Conservation (phyloP, 2,113 vertebrate species). For the Centropus bengalensis region DNA sequence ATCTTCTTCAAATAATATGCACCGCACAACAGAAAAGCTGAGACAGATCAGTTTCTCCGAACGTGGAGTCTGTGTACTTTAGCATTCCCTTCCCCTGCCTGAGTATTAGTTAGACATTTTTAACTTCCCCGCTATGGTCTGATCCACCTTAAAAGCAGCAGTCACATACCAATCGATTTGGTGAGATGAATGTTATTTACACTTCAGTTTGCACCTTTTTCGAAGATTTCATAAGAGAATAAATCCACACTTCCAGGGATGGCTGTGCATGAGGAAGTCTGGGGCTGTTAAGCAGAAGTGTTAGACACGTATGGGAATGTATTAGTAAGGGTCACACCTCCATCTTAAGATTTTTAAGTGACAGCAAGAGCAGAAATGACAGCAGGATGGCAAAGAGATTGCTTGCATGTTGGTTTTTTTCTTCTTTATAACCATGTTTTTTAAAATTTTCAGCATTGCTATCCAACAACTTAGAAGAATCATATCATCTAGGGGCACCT, state of each 20-base stretch:
- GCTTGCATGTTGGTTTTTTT: constrained; percentile 32
- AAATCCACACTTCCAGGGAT: constrained; percentile 80
- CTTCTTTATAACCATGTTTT: neutral
- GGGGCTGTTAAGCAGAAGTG: constrained; percentile 77
- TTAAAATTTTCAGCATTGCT: neutral
- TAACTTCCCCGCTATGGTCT: constrained; percentile 11
- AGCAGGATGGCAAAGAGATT: constrained; percentile 49
- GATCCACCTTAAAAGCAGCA: constrained; percentile 70
- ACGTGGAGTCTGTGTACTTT: neutral
- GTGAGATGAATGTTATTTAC: constrained; percentile 84
- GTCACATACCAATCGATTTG: constrained; percentile 62
- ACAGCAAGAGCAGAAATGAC: constrained; percentile 56
- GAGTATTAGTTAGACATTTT: constrained; percentile 6
- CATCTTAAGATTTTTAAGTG: constrained; percentile 72
- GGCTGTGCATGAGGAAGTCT: constrained; percentile 74
- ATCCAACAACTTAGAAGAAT: neutral
- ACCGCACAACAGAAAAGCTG: neutral
- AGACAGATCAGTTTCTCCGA: neutral
- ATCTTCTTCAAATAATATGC: constrained; percentile 21
- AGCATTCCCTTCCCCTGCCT: neutral
- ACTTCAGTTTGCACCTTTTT: constrained; percentile 82
- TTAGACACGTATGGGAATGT: constrained; percentile 81
- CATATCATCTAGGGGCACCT: neutral
- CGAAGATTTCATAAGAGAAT: constrained; percentile 78
- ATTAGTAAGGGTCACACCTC: constrained; percentile 81